phyloP scores from a whole-genome alignment of 2,888 invertebrate species.

The Eupsilia transversa region DNA sequence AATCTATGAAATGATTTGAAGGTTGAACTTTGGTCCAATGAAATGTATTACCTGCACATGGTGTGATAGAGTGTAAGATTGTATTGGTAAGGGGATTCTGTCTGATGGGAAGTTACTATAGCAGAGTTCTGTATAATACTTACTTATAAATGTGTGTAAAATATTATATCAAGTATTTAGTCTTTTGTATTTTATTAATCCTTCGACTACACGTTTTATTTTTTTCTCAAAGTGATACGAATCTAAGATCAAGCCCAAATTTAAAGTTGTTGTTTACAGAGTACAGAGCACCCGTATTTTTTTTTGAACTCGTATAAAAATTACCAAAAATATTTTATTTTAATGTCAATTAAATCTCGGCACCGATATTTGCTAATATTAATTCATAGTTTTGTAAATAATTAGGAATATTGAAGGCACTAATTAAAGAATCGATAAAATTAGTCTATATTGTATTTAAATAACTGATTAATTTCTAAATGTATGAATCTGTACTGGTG shows the following conservation, averaged over 20 bases:
- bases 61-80: conserved; percentile 82
- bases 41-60: conserved; percentile 87
- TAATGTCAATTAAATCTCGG: conserved; percentile 62
- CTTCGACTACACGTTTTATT: conserved; percentile 33
- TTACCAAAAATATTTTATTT: conserved; percentile 35
- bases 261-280: conserved; percentile 30
- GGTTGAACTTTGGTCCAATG: conserved; percentile 91
- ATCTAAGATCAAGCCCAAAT: conserved; percentile 5
- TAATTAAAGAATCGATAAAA: conserved; percentile 63
- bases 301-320: conserved; percentile 17
- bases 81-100: conserved; percentile 61
- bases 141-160: conserved; percentile 52
- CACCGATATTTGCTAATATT: conserved; percentile 19
- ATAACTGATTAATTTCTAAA: conserved; percentile 60
- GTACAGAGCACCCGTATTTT: conserved; percentile 19
- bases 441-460: conserved; percentile 58
- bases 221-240: background rate
- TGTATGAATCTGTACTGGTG: conserved; percentile 79
- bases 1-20: conserved; percentile 82
- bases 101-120: conserved; percentile 51
- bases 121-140: conserved; percentile 52
- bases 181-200: conserved; percentile 44
- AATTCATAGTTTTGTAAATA: conserved; percentile 61
- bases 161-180: conserved; percentile 42
- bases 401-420: conserved; percentile 65